A percentile compares a stretch with the other conserved stretches of the same genome.
Evolutionary conservation across 1,140 invertebrate species (phyloP).

Genomic region (Drosophila willistoni): DNA sequence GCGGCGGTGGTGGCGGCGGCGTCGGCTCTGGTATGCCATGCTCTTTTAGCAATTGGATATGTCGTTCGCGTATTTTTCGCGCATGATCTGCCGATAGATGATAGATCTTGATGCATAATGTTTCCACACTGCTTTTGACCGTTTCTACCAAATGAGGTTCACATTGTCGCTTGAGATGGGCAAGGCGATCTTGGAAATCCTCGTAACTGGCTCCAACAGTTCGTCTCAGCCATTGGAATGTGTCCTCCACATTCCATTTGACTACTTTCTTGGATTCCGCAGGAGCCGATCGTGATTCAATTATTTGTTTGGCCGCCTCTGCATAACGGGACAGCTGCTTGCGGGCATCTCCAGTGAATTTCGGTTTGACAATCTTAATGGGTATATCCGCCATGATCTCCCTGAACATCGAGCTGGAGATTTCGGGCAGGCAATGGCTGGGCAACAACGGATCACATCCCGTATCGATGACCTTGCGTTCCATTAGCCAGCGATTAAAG

Average conservation of each 20-base stretch:
- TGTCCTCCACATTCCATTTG: conserved; percentile 99
- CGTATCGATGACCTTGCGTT: conserved; percentile 95
- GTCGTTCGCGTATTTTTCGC: conserved; percentile 94
- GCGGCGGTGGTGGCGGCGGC: conserved; percentile 87
- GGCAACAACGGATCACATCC: conserved; percentile 95
- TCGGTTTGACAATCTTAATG: conserved; percentile 96
- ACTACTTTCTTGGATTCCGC: conserved; percentile 97
- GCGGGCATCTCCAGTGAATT: conserved; percentile 97
- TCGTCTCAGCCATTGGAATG: conserved; percentile 96
- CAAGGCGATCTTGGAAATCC: conserved; percentile 92
- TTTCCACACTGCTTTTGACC: conserved; percentile 96
- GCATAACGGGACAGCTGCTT: conserved; percentile 97
- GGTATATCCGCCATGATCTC: conserved; percentile 99
- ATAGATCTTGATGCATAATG: conserved; percentile 97
- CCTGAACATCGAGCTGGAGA: conserved; percentile 97
- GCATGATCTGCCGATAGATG: conserved; percentile 95
- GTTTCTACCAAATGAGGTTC: conserved; percentile 97
- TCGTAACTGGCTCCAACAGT: conserved; percentile 98
- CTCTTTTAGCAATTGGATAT: conserved; percentile 93
- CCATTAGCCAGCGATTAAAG: conserved; percentile 98
- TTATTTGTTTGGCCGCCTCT: conserved; percentile 98
- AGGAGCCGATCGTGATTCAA: conserved; percentile 95
- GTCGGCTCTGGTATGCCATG: conserved; percentile 91
- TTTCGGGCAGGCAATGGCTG: conserved; percentile 95
- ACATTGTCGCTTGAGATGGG: conserved; percentile 91